Evolutionary conservation across 2,113 vertebrate species (phyloP), one percentile per base, ranked within the genome.

Genomic region (Gobiocypris rarus): DNA sequence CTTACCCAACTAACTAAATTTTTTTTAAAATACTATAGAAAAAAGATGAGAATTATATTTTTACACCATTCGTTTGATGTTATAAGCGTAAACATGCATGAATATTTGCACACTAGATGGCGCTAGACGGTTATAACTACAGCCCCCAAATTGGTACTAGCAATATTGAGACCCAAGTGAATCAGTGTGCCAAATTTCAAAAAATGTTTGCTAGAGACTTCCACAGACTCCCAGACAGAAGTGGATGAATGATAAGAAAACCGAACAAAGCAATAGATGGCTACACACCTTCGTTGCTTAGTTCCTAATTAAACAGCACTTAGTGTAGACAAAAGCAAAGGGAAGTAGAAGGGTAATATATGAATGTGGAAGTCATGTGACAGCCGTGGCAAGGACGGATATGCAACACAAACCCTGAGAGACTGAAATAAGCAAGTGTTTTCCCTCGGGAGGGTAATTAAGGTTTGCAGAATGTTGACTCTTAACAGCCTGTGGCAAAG

Each of bases 391-490:
- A 0, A 52, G 43, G 31, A 34, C 8, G 19, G 59, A 48, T 50
- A 63, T 0, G 4, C 48, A 73, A 76, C 26, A 58, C 45, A 58
- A 63, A 85, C 56, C 59, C 24, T 75, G 14, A 17, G 73, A 70
- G 31, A 75, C 77, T 75, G 14, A 76, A 31, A 75, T 76, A 69
- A 10, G 59, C 63, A 50, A 75, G 10, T 38, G 73, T 34, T 67
- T 73, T 83, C 59, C 84, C 61, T 75, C 5, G 50, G 24, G 73
- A 83, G 63, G 69, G 38, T 77, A 84, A 86, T 86, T 88, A 82
- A 65, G 73, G 43, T 19, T 63, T 43, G 59, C 56, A 67, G 56
- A 65, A 54, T 48, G 87, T 73, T 83, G 70, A 76, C 56, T 84
- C 43, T 74, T 84, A 73, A 84, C 58, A 34, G 71, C 58, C 69